Conservation (phyloP, 1,140 invertebrate genomes). For the Fopius arisanus region DNA sequence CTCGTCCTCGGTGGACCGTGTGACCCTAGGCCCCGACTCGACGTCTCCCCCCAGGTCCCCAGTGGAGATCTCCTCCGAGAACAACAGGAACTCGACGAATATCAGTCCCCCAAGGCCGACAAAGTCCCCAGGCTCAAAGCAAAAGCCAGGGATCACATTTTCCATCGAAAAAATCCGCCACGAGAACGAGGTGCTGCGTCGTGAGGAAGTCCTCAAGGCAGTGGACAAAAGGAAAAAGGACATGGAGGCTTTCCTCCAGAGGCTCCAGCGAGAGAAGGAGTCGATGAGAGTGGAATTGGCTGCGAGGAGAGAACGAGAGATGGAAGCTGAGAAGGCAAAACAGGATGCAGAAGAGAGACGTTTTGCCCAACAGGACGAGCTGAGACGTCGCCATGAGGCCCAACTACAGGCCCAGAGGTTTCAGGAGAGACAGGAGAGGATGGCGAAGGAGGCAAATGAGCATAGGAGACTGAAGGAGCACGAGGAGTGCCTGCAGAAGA, state of each 20-base stretch:
- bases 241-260: conserved; percentile 54
- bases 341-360: conserved; percentile 39
- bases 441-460: conserved; percentile 48
- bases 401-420: conserved; percentile 53
- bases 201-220: conserved; percentile 54
- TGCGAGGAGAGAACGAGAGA: conserved; percentile 53
- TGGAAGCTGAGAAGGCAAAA: conserved; percentile 36
- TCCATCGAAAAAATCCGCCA: conserved; percentile 54
- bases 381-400: conserved; percentile 55
- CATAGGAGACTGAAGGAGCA: conserved; percentile 45
- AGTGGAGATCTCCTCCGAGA: neutral
- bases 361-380: conserved; percentile 51
- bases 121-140: conserved; percentile 19
- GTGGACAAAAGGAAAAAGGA: conserved; percentile 48
- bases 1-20: conserved; percentile 44
- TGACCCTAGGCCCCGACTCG: conserved; percentile 54
- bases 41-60: neutral
- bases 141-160: conserved; percentile 49
- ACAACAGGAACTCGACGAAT: conserved; percentile 40
- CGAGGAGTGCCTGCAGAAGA: conserved; percentile 50
- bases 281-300: conserved; percentile 48
- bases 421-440: conserved; percentile 52
- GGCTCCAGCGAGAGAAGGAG: conserved; percentile 50
- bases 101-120: neutral
- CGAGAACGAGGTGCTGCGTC: conserved; percentile 53